Percentiles rank a stretch among this genome's conserved stretches.
Conservation (phyloP, 2,888 invertebrate species). For the Dendrolimus pini region DNA sequence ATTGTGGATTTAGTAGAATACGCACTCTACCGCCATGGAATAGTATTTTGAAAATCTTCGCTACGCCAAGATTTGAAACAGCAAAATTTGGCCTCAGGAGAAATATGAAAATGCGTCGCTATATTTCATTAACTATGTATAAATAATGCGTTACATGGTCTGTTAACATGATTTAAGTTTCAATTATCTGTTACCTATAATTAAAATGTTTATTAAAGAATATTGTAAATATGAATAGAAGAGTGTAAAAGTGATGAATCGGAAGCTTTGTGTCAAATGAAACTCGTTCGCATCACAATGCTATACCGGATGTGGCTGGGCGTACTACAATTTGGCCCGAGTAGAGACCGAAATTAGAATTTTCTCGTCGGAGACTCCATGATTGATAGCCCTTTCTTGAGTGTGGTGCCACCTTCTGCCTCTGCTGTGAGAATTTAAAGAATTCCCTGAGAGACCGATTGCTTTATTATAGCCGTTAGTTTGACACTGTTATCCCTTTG, state of each 20-base stretch:
- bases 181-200: too few species aligned
- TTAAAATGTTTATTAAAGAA: too few species aligned
- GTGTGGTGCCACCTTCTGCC: neutral
- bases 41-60: too few species aligned
- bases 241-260: slow-evolving; percentile 26
- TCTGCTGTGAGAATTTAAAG: slow-evolving; percentile 15
- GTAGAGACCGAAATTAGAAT: slow-evolving; percentile 46
- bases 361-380: slow-evolving; percentile 32
- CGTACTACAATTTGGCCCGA: slow-evolving; percentile 41
- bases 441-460: slow-evolving; percentile 27
- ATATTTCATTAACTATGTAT: neutral
- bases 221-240: too few species aligned
- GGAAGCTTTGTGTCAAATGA: slow-evolving; percentile 46
- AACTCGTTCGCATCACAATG: slow-evolving; percentile 33
- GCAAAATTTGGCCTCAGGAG: too few species aligned
- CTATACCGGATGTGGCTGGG: slow-evolving; percentile 44
- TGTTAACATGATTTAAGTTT: too few species aligned
- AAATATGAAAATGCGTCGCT: neutral
- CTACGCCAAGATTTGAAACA: too few species aligned
- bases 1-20: too few species aligned
- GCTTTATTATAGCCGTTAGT: slow-evolving; percentile 22
- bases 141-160: neutral
- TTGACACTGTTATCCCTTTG: slow-evolving; percentile 18
- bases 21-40: too few species aligned
- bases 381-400: slow-evolving; percentile 38